phyloP scores from a whole-genome alignment of 2,888 invertebrate genomes.

The Apotomis capreana region DNA sequence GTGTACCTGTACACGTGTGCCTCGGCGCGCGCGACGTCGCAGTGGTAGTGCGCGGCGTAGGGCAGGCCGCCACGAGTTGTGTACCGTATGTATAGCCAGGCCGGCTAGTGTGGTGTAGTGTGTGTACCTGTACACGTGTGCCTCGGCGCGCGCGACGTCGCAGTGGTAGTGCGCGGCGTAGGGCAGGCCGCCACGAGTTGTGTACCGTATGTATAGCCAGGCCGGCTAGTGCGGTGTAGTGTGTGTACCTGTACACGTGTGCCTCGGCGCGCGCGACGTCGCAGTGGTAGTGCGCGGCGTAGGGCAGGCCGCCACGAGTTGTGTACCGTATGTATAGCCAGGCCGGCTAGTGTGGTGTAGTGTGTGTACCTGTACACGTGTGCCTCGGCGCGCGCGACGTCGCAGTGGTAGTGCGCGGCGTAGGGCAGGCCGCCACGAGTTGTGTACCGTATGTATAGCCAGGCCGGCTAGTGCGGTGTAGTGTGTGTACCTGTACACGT shows the following conservation, averaged over 20 bases:
- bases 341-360: background rate
- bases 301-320: slow-evolving; percentile 2
- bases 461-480: no score
- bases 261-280: slow-evolving; percentile 8
- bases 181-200: background rate
- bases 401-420: slow-evolving; percentile 9
- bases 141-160: slow-evolving; percentile 7
- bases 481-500: slow-evolving; percentile 1
- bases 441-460: background rate
- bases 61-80: no score
- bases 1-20: no score
- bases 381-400: background rate
- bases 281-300: slow-evolving; percentile 28
- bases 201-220: background rate
- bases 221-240: background rate
- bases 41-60: no score
- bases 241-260: slow-evolving; percentile 7
- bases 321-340: background rate
- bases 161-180: slow-evolving; percentile 16
- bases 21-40: no score
- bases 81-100: background rate
- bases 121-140: slow-evolving; percentile 11
- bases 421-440: background rate
- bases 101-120: no score
- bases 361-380: background rate